Percentiles rank a stretch among this genome's conserved stretches.
phyloP scores from a whole-genome alignment of 2,888 invertebrate genomes.

The Autographa pulchrina region DNA sequence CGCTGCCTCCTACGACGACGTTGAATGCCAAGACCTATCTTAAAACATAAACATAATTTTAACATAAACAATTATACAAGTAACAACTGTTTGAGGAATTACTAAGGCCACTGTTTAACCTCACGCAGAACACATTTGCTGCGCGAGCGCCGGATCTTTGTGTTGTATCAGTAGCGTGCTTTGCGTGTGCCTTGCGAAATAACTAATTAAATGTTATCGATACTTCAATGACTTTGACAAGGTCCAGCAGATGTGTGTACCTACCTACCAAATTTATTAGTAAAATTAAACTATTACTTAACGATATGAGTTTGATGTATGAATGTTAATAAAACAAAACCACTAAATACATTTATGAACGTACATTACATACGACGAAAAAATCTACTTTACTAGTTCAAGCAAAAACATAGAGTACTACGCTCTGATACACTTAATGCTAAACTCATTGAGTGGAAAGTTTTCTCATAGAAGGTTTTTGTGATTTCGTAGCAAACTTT shows the following conservation, averaged over 20 bases:
- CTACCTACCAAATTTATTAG: conserved; percentile 16
- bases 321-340: too few relatives aligned
- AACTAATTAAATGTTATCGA: conserved; percentile 33
- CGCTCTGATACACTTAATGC: conserved; percentile 29
- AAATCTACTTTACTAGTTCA: not conserved
- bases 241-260: conserved; percentile 28
- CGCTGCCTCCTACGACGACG: not conserved
- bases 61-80: conserved; percentile 42
- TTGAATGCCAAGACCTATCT: conserved; percentile 35
- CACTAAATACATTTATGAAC: too few relatives aligned
- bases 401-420: conserved; percentile 7
- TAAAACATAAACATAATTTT: conserved; percentile 39
- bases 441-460: conserved; percentile 19
- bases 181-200: conserved; percentile 52
- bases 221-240: conserved; percentile 51
- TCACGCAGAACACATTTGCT: conserved; percentile 1
- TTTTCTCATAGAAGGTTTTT: conserved; percentile 12
- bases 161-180: conserved; percentile 21
- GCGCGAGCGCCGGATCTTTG: conserved; percentile 18
- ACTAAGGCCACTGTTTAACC: conserved; percentile 27
- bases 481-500: conserved; percentile 11
- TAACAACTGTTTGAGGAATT: conserved; percentile 36
- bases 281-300: too few relatives aligned
- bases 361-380: conserved; percentile 21
- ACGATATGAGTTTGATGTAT: too few relatives aligned